These are phyloP conservation scores for Gymnoscopelus microlampas DNA, from an alignment of 2,797 vertebrate genomes.

Conservation along the genomic window DNA sequence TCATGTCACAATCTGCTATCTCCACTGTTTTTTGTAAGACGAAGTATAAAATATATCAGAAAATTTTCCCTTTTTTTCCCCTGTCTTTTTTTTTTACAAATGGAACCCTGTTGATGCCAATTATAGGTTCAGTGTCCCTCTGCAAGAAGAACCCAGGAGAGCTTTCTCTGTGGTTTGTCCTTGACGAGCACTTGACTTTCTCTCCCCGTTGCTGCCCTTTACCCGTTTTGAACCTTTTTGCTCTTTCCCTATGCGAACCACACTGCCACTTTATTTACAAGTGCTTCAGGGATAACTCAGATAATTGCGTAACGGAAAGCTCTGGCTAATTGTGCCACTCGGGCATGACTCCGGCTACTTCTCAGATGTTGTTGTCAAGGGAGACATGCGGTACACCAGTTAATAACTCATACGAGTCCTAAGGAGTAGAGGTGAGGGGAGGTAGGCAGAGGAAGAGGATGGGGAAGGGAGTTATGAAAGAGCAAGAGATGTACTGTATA, in stretches of 20 bases:
- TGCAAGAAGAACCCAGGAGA: slow-evolving; percentile 34
- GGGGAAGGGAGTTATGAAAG: slow-evolving; percentile 38
- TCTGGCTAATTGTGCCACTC: slow-evolving; percentile 78
- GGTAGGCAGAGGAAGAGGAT: slow-evolving; percentile 48
- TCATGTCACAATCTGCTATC: not conserved
- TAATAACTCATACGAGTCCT: slow-evolving; percentile 64
- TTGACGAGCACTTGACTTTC: slow-evolving; percentile 30
- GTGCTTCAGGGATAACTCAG: slow-evolving; percentile 63
- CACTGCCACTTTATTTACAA: slow-evolving; percentile 69
- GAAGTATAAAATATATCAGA: no score
- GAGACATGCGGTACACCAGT: slow-evolving; percentile 64
- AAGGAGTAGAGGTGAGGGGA: slow-evolving; percentile 39
- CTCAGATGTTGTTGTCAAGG: slow-evolving; percentile 79
- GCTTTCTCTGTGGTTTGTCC: slow-evolving; percentile 41
- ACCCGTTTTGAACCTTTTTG: slow-evolving; percentile 36
- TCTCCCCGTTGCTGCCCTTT: slow-evolving; percentile 27
- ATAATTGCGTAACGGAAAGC: slow-evolving; percentile 79
- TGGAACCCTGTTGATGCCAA: slow-evolving; percentile 52
- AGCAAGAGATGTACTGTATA: slow-evolving; percentile 14
- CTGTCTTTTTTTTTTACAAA: not conserved
- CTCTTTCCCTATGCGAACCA: slow-evolving; percentile 44
- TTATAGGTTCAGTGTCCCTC: slow-evolving; percentile 55
- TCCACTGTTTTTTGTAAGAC: no score
- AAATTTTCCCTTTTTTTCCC: no score
- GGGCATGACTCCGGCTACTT: slow-evolving; percentile 77